phyloP scores from a whole-genome alignment of 2,113 vertebrate species.

The Cryptotis parvus region DNA sequence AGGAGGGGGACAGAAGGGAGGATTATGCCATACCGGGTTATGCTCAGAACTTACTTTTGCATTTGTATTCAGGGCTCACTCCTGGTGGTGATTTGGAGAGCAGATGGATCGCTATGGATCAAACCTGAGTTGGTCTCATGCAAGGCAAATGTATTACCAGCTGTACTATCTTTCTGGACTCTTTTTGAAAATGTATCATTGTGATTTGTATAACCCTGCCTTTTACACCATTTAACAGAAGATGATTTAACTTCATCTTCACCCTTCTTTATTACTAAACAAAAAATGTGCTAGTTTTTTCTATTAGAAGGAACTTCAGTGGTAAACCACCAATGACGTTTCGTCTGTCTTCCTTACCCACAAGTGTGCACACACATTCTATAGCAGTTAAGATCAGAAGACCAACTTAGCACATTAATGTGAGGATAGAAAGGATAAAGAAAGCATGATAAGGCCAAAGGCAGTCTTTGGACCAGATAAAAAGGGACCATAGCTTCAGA shows the following conservation, averaged over 20 bases:
- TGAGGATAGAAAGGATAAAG: neutral
- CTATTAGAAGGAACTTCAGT: neutral
- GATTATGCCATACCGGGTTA: no score
- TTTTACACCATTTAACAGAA: neutral
- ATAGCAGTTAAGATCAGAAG: neutral
- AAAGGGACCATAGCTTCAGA: neutral
- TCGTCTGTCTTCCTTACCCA: neutral
- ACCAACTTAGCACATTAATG: neutral
- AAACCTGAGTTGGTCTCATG: no score
- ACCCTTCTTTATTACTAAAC: neutral
- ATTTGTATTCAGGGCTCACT: no score
- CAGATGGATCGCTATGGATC: no score
- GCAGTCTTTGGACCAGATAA: neutral
- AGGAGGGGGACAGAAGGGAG: no score
- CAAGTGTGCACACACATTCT: neutral
- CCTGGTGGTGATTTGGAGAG: no score
- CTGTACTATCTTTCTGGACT: no score
- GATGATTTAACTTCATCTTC: neutral
- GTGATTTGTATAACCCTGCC: no score
- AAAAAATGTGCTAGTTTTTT: slow-evolving; percentile 51
- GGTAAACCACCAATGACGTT: neutral
- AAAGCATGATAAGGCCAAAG: neutral
- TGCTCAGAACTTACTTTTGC: no score
- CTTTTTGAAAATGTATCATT: neutral
- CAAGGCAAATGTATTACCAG: no score